phyloP scores from a whole-genome alignment of 1,140 invertebrate species.

The Meloidogyne floridensis region DNA sequence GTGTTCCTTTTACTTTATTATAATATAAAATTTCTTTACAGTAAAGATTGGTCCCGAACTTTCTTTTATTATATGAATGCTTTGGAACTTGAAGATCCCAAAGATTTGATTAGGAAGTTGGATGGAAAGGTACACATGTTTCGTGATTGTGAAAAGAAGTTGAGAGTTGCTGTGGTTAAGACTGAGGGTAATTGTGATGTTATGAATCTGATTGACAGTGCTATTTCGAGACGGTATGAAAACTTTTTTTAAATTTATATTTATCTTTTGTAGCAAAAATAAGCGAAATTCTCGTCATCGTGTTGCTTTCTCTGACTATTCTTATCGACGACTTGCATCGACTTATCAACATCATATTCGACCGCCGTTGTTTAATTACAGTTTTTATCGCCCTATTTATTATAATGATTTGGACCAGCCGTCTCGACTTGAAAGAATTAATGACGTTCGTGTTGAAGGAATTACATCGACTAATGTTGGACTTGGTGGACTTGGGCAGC shows the following conservation, averaged over 20 bases:
- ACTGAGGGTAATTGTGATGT: background rate
- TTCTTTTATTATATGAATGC: background rate
- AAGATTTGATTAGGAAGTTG: constrained; percentile 1
- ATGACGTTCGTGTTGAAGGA: background rate
- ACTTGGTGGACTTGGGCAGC: no score
- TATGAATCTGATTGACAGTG: background rate
- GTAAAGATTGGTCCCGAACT: background rate
- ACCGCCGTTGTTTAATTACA: background rate
- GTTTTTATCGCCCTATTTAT: background rate
- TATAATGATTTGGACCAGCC: background rate
- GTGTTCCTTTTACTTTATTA: background rate
- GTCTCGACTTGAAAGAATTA: background rate
- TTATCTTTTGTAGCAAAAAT: background rate
- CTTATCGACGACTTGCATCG: background rate
- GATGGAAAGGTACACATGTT: background rate
- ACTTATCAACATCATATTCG: background rate
- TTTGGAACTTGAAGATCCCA: constrained; percentile 5
- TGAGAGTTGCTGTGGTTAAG: background rate
- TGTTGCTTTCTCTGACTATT: background rate
- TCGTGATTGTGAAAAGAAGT: background rate
- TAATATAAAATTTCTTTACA: background rate
- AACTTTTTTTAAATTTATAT: background rate
- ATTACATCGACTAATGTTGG: background rate
- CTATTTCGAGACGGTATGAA: background rate
- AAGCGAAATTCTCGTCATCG: background rate